Evolutionary conservation across 2,113 vertebrate genomes (phyloP), one percentile per base, ranked within the genome.

Genomic region (Nyctereutes procyonoides): DNA sequence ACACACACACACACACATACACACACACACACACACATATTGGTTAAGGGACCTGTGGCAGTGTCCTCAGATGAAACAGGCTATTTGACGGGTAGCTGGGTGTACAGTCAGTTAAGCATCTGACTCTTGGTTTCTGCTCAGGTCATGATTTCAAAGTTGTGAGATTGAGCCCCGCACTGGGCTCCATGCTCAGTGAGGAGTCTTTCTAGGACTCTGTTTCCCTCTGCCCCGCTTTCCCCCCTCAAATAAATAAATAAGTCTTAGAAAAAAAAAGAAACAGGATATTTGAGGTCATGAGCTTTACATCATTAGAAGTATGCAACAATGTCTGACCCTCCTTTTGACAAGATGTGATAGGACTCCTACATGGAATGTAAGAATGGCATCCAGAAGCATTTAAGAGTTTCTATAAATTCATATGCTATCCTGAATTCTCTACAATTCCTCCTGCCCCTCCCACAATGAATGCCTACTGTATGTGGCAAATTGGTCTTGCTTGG

Each of bases 401-500:
- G 51, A 82, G 14, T 93, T 55, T 84, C 48, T 81, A 67, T 67
- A 60, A 38, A 84, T 80, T 93, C 35, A 56, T 43, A 43, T 51
- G 17, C 17, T 71, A 24, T 69, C 83, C 32, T 65, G 48, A 88
- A 93, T 92, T 96, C 62, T 79, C 79, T 14, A 79, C 35, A 69
- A 7, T 53, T 48, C 28, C n/a, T 65, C 83, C 35, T 62, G 71
- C 38, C 13, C 58, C n/a, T 96, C 76, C 53, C 48, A 74, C n/a
- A 94, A 69, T 13, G 63, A 89, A 48, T 51, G 60, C 22, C 62
- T 43, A 88, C 20, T 62, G 38, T 16, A 16, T 76, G 56, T 60
- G 71, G 63, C 80, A 79, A 76, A 35, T 60, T 28, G 35, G n/a
- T 89, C 88, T 90, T 88, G 32, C 65, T 81, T 96, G 88, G 60